A percentile compares a stretch with the other conserved stretches of the same genome.
Evolutionary conservation across 2,797 vertebrate species (phyloP).

Genomic region (Phalanger gymnotis): DNA sequence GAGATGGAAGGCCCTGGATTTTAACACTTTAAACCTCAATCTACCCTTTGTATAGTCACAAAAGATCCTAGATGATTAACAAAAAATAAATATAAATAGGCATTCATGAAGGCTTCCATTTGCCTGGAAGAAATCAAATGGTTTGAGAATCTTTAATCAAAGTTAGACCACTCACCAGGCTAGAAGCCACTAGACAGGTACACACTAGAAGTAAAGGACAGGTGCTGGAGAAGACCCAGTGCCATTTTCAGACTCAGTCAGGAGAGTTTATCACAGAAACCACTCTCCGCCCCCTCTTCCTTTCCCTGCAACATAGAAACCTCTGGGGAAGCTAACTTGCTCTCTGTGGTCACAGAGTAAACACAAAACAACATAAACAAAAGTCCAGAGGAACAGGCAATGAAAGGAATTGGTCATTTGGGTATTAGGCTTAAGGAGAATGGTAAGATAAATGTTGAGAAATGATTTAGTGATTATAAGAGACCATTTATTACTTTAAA

Average conservation of each 20-base stretch:
- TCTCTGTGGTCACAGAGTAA: not conserved
- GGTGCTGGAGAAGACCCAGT: not conserved
- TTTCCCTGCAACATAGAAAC: accelerated
- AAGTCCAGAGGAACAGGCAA: not conserved
- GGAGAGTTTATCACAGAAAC: not conserved
- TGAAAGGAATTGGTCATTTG: not conserved
- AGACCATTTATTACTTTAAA: not conserved
- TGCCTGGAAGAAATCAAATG: not conserved
- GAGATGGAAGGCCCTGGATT: not conserved
- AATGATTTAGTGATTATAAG: not conserved
- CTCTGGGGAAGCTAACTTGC: not conserved
- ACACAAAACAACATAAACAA: not conserved
- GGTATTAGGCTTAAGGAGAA: not conserved
- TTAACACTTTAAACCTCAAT: not conserved
- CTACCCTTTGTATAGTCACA: not conserved
- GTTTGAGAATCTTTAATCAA: not conserved
- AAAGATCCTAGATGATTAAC: not conserved
- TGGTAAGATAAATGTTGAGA: not conserved
- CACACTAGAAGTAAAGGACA: not conserved
- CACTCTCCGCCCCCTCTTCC: not conserved
- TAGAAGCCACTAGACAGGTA: not conserved
- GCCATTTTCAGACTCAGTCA: not conserved
- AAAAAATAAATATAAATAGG: not conserved
- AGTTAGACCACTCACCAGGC: not conserved
- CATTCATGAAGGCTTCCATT: not conserved